Percentiles rank a stretch among this genome's conserved stretches.
Evolutionary conservation across 2,113 vertebrate genomes (phyloP).

Genomic region (Semnornis frantzii): DNA sequence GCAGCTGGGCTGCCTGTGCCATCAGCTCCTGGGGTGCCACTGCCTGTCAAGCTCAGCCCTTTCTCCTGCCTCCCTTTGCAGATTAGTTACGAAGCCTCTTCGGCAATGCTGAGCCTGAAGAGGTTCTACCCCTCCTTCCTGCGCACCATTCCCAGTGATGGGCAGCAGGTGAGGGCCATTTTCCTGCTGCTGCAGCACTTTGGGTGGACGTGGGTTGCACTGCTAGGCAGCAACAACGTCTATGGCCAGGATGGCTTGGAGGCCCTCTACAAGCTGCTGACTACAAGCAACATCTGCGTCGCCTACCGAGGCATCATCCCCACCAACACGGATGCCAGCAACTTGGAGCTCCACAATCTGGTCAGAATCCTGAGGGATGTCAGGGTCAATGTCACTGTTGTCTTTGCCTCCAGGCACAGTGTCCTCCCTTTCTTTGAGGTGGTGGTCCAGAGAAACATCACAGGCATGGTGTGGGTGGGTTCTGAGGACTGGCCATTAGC

Average conservation of each 20-base stretch:
- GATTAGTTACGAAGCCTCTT: conserved; percentile 82
- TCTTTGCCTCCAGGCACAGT: conserved; percentile 28
- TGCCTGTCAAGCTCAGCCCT: background rate
- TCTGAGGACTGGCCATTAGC: conserved; percentile 80
- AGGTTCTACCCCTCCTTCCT: conserved; percentile 80
- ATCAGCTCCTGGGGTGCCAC: rapidly evolving
- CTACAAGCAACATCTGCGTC: conserved; percentile 61
- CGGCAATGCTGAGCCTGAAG: conserved; percentile 71
- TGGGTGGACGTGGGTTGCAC: conserved; percentile 83
- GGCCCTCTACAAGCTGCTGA: conserved; percentile 65
- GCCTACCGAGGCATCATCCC: conserved; percentile 73
- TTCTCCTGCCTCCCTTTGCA: conserved; percentile 34
- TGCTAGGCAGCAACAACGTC: conserved; percentile 71
- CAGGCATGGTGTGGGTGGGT: conserved; percentile 83
- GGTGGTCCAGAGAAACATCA: conserved; percentile 76
- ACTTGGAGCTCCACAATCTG: conserved; percentile 3
- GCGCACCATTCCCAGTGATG: conserved; percentile 79
- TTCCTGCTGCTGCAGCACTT: conserved; percentile 76
- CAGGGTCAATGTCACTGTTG: conserved; percentile 45
- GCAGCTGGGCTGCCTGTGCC: rapidly evolving
- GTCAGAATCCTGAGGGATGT: conserved; percentile 28
- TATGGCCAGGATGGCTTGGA: conserved; percentile 68
- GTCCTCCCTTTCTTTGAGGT: conserved; percentile 68
- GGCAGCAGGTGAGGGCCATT: conserved; percentile 75
- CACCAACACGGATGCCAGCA: rapidly evolving